Conservation (phyloP, 2,888 invertebrate genomes). For the Minunthozetes semirufus region DNA sequence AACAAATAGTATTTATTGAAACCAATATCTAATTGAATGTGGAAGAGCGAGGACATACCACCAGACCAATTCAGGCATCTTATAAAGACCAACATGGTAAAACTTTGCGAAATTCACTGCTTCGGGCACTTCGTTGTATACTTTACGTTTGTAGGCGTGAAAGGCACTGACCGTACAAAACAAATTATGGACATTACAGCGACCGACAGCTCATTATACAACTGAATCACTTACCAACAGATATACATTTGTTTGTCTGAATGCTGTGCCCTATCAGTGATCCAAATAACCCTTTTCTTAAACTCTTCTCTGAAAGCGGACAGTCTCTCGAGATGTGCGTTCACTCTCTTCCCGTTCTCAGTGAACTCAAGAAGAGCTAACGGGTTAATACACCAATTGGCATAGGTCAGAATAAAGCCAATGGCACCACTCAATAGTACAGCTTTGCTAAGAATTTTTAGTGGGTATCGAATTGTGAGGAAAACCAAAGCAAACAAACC, state of each 20-base stretch:
- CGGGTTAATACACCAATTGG: conserved; percentile 5
- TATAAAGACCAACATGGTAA: not conserved
- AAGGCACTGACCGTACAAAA: too few relatives aligned
- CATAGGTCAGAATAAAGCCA: not conserved
- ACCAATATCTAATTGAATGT: not conserved
- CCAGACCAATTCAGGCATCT: not conserved
- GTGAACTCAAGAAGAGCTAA: not conserved
- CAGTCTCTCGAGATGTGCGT: not conserved
- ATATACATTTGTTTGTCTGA: not conserved
- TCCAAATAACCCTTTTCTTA: not conserved
- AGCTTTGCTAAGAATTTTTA: not conserved
- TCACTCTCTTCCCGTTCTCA: not conserved
- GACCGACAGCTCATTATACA: not conserved
- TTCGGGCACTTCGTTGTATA: conserved; percentile 11
- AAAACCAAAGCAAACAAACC: not conserved
- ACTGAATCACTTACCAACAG: not conserved
- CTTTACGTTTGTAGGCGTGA: not conserved
- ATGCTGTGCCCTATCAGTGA: not conserved
- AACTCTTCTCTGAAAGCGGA: not conserved
- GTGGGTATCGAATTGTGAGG: not conserved
- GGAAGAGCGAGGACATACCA: not conserved
- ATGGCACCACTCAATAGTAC: not conserved
- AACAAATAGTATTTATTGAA: not conserved
- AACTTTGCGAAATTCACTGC: not conserved
- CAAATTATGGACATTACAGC: too few relatives aligned